Base-by-base conservation (phyloP, 1,140 invertebrate genomes). In the Sinonovacula constricta region DNA sequence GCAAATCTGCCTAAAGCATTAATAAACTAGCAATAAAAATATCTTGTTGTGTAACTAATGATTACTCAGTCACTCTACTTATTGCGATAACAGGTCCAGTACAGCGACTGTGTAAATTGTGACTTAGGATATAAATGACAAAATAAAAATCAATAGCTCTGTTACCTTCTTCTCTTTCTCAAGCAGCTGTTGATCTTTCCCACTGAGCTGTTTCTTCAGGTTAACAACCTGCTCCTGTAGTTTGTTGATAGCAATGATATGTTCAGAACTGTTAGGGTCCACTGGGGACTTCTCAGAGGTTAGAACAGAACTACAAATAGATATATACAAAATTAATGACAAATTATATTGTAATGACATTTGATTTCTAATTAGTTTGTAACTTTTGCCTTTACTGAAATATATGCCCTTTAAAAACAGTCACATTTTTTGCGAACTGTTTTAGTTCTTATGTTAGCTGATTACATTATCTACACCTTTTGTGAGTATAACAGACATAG, bases 101-200 rank as follows among this genome's bases (percentile, higher is more conserved):
- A n/a, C n/a, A n/a, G n/a, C n/a, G n/a, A n/a, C n/a, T n/a, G n/a
- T n/a, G n/a, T n/a, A n/a, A n/a, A n/a, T n/a, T n/a, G n/a, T n/a
- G n/a, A n/a, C n/a, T n/a, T n/a, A n/a, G n/a, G n/a, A n/a, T n/a
- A n/a, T n/a, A n/a, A n/a, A n/a, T n/a, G n/a, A n/a, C n/a, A n/a
- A n/a, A n/a, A n/a, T n/a, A n/a, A n/a, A n/a, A n/a, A n/a, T n/a
- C n/a, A n/a, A n/a, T n/a, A n/a, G n/a, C n/a, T n/a, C n/a, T n/a
- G n/a, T n/a, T 88, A 98, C 97, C 94, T 95, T 94, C 93, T 96
- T 97, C 86, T 98, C 97, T 92, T 98, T 98, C 59, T 95, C 93
- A 30, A 98, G 91, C 59, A 99, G 91, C 84, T 96, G 95, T 69
- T 94, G 93, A 90, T 98, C 97, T 91, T 98, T 98, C 75, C 94